Evolutionary conservation across 1,140 invertebrate species (phyloP).

Genomic region (Diprion similis): DNA sequence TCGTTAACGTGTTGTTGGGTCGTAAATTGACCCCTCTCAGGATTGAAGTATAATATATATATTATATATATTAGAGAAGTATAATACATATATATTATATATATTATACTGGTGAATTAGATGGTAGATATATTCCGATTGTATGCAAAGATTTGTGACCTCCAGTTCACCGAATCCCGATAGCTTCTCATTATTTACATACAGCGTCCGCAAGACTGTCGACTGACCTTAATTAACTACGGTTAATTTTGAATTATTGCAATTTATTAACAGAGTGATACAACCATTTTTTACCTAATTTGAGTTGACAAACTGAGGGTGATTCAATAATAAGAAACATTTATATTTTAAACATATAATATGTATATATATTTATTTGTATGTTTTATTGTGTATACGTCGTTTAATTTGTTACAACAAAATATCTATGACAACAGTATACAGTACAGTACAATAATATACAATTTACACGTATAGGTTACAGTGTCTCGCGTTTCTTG

Average conservation of each 20-base stretch:
- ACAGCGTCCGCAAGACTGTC: background rate
- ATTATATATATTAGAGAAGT: too few species aligned
- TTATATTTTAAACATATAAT: constrained; percentile 60
- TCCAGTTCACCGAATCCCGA: background rate
- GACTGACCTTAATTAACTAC: background rate
- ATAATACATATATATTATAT: too few species aligned
- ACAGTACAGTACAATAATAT: constrained; percentile 48
- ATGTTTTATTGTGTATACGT: constrained; percentile 24
- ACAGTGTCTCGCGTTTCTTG: constrained; percentile 28
- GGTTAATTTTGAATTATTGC: too few species aligned
- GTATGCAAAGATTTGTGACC: background rate
- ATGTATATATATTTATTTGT: constrained; percentile 44
- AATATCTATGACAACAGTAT: constrained; percentile 57
- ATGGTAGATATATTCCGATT: background rate
- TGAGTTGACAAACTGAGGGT: too few species aligned
- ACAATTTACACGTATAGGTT: constrained; percentile 42
- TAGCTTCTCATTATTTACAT: background rate
- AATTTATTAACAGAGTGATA: background rate
- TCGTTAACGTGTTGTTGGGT: too few species aligned
- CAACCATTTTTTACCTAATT: background rate
- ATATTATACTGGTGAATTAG: too few species aligned
- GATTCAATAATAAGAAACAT: background rate
- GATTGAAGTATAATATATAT: too few species aligned
- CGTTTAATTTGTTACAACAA: constrained; percentile 53
- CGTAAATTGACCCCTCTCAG: too few species aligned